Evolutionary conservation across 2,797 vertebrate genomes (phyloP).

Genomic region (Cheirogaleus major): DNA sequence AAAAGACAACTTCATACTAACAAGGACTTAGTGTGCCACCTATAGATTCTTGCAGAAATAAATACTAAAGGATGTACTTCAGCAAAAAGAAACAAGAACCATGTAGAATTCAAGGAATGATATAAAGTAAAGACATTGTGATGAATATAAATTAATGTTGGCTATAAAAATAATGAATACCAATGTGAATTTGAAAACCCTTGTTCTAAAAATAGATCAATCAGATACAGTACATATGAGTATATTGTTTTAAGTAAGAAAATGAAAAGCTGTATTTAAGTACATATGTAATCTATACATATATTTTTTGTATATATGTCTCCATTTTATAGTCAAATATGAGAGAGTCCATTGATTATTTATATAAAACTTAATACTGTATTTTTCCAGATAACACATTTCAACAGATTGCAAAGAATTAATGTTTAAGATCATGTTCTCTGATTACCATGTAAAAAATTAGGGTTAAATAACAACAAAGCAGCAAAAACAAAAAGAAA

Average conservation of each 20-base stretch:
- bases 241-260: neutral
- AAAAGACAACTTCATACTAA: neutral
- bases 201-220: neutral
- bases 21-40: neutral
- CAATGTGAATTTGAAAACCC: neutral
- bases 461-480: neutral
- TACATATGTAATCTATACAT: neutral
- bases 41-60: neutral
- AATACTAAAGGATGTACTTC: neutral
- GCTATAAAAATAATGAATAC: neutral
- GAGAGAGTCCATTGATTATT: neutral
- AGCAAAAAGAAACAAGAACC: neutral
- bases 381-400: neutral
- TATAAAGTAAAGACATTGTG: neutral
- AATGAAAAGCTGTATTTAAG: neutral
- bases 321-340: neutral
- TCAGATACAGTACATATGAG: neutral
- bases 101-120: neutral
- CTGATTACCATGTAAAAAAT: neutral
- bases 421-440: neutral
- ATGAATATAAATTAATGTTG: neutral
- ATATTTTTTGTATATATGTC: neutral
- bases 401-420: neutral
- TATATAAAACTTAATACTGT: neutral
- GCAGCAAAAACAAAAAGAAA: neutral